Conservation (phyloP, 92 coral and sea anemone species). For the Epizoanthus stellaris region DNA sequence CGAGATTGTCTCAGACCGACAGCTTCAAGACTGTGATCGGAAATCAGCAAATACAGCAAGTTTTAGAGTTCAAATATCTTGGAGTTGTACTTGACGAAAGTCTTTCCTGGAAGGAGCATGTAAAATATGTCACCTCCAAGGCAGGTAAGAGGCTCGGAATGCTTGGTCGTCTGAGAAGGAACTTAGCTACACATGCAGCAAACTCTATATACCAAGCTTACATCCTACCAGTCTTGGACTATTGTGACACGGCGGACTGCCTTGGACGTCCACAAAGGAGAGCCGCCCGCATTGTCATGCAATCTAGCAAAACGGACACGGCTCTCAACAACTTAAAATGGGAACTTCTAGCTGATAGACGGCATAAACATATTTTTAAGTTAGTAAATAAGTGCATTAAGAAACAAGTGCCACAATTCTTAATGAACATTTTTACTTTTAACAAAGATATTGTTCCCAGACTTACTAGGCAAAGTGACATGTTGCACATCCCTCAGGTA, state of each 20-base stretch:
- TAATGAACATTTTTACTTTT: conserved; percentile 8
- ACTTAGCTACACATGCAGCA: conserved; percentile 32
- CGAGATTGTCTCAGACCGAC: too few species aligned
- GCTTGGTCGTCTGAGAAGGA: conserved; percentile 37
- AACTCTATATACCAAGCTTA: conserved; percentile 1
- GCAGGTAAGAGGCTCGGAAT: conserved; percentile 42
- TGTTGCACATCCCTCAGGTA: neutral
- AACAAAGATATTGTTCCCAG: conserved; percentile 30
- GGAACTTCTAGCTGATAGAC: conserved; percentile 16
- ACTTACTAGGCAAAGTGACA: conserved; percentile 39
- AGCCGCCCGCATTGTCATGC: conserved; percentile 43
- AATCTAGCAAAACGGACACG: conserved; percentile 30
- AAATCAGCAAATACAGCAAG: too few species aligned
- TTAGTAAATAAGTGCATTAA: conserved; percentile 27
- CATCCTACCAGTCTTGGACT: conserved; percentile 2
- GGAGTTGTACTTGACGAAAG: too few species aligned
- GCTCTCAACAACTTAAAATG: conserved; percentile 27
- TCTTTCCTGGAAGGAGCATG: too few species aligned
- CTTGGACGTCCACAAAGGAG: neutral
- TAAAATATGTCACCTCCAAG: conserved; percentile 14
- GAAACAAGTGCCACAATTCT: conserved; percentile 4
- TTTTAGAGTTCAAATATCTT: too few species aligned
- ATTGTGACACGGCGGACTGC: neutral
- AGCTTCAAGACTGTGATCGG: too few species aligned
- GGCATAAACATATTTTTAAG: conserved; percentile 31